Evolutionary conservation across 2,888 invertebrate genomes (phyloP).

Genomic region (Chymomyza caudatula): DNA sequence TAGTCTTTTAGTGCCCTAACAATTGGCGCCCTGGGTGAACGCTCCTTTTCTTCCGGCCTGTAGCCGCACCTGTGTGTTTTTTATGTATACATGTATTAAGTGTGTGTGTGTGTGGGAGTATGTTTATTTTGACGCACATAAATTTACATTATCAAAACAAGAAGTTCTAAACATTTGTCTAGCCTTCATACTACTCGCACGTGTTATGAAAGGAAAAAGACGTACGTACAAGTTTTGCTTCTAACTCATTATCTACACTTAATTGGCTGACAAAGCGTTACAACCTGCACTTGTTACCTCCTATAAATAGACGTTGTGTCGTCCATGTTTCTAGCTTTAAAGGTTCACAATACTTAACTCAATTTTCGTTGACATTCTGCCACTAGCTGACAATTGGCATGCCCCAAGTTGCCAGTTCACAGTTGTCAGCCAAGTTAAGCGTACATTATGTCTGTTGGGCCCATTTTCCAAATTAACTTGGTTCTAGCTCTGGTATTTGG

Average conservation of each 20-base stretch:
- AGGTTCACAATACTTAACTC: background rate
- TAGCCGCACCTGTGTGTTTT: too few relatives aligned
- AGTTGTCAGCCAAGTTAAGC: background rate
- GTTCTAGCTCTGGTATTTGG: background rate
- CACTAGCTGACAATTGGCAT: background rate
- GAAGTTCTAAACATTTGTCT: background rate
- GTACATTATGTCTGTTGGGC: slow-evolving; percentile 29
- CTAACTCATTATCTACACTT: background rate
- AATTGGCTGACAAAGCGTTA: background rate
- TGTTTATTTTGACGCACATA: slow-evolving; percentile 22
- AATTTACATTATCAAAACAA: slow-evolving; percentile 24
- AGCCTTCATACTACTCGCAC: background rate
- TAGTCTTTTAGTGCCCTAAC: too few relatives aligned
- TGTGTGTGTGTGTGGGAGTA: background rate
- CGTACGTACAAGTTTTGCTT: background rate
- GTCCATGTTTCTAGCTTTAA: background rate
- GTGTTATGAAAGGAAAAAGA: background rate
- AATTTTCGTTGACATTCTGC: background rate
- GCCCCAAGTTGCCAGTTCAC: background rate
- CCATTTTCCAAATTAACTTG: slow-evolving; percentile 49
- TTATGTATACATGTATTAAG: background rate
- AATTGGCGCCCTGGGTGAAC: too few relatives aligned
- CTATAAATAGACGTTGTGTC: too few relatives aligned
- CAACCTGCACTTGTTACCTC: background rate
- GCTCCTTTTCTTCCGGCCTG: too few relatives aligned